Percentiles rank a stretch among this genome's conserved stretches.
Evolutionary conservation across 1,140 invertebrate genomes (phyloP).

Genomic region (Drosophila arizonae): DNA sequence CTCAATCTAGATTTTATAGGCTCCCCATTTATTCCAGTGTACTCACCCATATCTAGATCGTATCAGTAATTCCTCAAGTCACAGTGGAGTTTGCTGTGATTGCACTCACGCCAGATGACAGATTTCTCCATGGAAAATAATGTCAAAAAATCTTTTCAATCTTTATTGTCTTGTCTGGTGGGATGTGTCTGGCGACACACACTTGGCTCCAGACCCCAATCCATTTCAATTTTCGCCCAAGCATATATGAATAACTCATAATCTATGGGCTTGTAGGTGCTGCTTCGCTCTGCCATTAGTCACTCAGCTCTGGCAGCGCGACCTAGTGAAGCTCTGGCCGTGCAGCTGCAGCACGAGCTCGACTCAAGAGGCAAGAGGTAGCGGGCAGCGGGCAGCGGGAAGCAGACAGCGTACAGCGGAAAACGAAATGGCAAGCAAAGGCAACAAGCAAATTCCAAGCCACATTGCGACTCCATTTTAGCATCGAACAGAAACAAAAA

Average conservation of each 20-base stretch:
- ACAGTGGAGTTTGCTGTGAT: background rate
- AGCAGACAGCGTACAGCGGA: conserved; percentile 32
- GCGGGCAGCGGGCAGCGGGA: conserved; percentile 18
- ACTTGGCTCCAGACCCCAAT: conserved; percentile 16
- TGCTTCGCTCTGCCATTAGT: conserved; percentile 25
- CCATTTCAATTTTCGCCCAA: conserved; percentile 23
- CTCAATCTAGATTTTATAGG: too few relatives aligned
- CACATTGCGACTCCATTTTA: conserved; percentile 29
- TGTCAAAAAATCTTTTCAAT: conserved; percentile 8
- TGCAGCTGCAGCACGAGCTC: conserved; percentile 30
- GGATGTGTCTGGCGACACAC: conserved; percentile 9
- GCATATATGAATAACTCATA: background rate
- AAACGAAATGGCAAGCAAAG: conserved; percentile 48
- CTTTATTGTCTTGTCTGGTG: conserved; percentile 13
- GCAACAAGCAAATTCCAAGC: conserved; percentile 52
- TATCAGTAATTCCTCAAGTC: background rate
- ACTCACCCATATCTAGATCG: background rate
- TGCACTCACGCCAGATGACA: conserved; percentile 13
- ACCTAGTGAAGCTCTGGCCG: conserved; percentile 28
- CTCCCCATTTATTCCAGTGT: background rate
- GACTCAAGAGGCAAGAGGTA: conserved; percentile 2
- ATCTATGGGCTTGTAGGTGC: conserved; percentile 12
- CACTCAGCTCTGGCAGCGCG: conserved; percentile 35
- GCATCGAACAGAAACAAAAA: background rate
- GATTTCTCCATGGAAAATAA: conserved; percentile 5